These are phyloP conservation scores for Tiphia femorata DNA, from an alignment of 2,888 invertebrate species.

Conservation along the genomic window DNA sequence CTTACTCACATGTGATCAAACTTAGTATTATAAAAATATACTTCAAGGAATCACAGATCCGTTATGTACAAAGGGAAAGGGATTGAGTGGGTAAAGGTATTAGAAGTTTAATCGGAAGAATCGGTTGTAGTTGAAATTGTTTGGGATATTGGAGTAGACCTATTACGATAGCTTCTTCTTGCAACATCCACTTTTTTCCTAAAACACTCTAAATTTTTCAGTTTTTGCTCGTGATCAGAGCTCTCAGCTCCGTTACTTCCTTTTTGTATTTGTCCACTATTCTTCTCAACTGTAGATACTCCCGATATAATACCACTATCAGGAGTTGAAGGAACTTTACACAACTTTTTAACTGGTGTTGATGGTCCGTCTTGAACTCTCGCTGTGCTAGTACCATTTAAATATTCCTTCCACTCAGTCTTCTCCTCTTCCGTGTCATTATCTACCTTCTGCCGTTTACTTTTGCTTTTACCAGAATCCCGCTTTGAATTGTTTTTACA, in stretches of 20 bases:
- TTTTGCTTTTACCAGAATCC: slow-evolving; percentile 36
- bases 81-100: slow-evolving; percentile 13
- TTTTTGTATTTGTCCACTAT: slow-evolving; percentile 29
- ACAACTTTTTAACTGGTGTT: slow-evolving; percentile 48
- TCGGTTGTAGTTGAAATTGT: slow-evolving; percentile 46
- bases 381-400: slow-evolving; percentile 33
- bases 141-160: slow-evolving; percentile 41
- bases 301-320: slow-evolving; percentile 65
- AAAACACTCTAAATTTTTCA: slow-evolving; percentile 53
- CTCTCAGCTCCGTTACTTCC: slow-evolving; percentile 45
- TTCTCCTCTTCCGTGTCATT: slow-evolving; percentile 32
- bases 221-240: slow-evolving; percentile 55
- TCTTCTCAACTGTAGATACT: slow-evolving; percentile 58
- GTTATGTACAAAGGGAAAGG: slow-evolving; percentile 57
- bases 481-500: slow-evolving; percentile 37
- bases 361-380: slow-evolving; percentile 22
- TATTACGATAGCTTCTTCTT: slow-evolving; percentile 52
- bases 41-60: slow-evolving; percentile 61
- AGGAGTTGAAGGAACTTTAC: slow-evolving; percentile 53
- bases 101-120: slow-evolving; percentile 55
- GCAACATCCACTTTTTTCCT: slow-evolving; percentile 60
- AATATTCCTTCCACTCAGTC: slow-evolving; percentile 26
- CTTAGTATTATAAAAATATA: slow-evolving; percentile 63
- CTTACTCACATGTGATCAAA: slow-evolving; percentile 43
- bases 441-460: slow-evolving; percentile 40